Evolutionary conservation across 2,113 vertebrate species (phyloP).

Genomic region (Cyprinodon brontotheroides): DNA sequence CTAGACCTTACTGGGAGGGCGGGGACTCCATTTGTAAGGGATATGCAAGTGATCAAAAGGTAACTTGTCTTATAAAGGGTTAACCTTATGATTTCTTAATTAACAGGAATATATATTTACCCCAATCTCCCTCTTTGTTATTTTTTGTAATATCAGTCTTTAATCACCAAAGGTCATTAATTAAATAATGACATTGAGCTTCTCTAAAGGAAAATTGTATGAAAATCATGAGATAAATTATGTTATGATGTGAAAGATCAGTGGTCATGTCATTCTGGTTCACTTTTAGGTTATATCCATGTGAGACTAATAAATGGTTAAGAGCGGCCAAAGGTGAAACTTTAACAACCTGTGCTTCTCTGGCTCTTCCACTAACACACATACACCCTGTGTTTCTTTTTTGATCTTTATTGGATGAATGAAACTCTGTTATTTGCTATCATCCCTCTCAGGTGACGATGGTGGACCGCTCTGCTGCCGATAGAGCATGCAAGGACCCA

Average conservation of each 20-base stretch:
- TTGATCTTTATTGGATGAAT: not conserved
- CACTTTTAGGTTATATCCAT: constrained; percentile 38
- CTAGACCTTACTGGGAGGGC: no score
- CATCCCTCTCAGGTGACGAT: constrained; percentile 89
- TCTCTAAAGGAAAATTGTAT: not conserved
- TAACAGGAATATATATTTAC: not conserved
- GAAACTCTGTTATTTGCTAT: not conserved
- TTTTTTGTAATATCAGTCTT: not conserved
- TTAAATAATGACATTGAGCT: not conserved
- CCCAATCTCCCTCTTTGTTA: not conserved
- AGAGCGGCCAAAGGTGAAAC: constrained; percentile 21
- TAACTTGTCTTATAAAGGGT: no score
- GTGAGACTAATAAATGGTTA: constrained; percentile 40
- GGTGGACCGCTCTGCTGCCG: constrained; percentile 94
- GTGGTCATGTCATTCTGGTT: constrained; percentile 20
- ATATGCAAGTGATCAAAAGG: no score
- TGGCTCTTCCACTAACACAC: not conserved
- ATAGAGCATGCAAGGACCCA: constrained; percentile 97
- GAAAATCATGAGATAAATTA: not conserved
- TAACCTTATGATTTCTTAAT: not conserved
- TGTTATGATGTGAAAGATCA: not conserved
- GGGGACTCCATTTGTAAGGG: no score
- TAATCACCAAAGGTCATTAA: not conserved
- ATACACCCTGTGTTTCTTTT: not conserved
- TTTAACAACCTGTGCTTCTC: not conserved